Evolutionary conservation across 2,888 invertebrate genomes (phyloP), one percentile per base, ranked within the genome.

Genomic region (Priocnemis perturbator): DNA sequence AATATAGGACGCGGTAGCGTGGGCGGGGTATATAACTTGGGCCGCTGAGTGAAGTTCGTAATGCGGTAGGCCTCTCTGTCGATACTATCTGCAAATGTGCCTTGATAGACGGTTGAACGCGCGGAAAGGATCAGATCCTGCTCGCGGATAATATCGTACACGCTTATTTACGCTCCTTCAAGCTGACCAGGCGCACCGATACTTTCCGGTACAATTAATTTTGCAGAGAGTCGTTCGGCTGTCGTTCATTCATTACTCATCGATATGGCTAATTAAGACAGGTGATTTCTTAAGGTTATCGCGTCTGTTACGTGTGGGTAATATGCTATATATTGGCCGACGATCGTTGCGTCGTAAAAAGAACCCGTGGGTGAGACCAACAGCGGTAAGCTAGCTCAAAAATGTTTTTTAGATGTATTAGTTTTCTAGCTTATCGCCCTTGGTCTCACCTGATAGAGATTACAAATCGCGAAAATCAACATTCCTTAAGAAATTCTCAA

Each of bases 41-140:
- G 20, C 62, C 48, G 19, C 55, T 59, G 23, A 62, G 47, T 21
- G 60, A 58, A 69, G 65, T 67, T 71, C 65, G 47, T 69, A 77
- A 69, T 61, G 59, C 60, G 58, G 48, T 60, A 57, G 47, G 60
- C 30, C 37, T 75, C 69, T 67, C 60, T 26, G 11, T 45, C 14
- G 67, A 78, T 78, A 71, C 17, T 68, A 71, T 76, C 69, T 70
- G 30, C 19, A 45, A 66, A 67, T 65, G 21, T 56, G 23, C 44
- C 63, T 44, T 21, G 56, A 55, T 26, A 66, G 64, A 69, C 60
- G 65, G 48, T 58, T 65, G 62, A 64, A 65, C 69, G 57, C n/a
- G 55, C 57, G 59, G 45, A 67, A 65, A 67, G 55, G 61, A 75
- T 71, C 64, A 64, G 65, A 73, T 73, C 69, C 30, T 59, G 57